Evolutionary conservation across 2,888 invertebrate genomes (phyloP), one percentile per base, ranked within the genome.

Genomic region (Pseudoips prasinana): DNA sequence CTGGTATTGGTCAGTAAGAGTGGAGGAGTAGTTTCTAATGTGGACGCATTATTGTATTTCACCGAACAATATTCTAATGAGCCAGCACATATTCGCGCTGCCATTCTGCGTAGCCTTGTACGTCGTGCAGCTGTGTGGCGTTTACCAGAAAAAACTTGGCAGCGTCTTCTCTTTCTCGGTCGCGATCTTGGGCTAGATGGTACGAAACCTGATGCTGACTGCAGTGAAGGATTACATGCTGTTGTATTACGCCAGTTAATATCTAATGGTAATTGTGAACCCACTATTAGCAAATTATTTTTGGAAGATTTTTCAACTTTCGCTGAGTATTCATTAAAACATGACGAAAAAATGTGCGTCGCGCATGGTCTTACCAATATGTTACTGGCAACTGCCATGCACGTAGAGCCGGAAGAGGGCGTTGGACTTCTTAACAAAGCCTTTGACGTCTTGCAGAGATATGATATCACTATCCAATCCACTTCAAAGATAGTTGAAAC

Each of bases 1-100:
- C 51, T 82, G 1, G 81, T 84, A 1, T 58, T 85, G 11, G 69
- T 84, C 0, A 83, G 82, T 40, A 85, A 84, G 39, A 76, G 61
- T 10, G 82, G 79, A 2, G 73, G 76, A 0, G 57, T 64, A 11
- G 44, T 41, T 3, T 66, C 67, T 1, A 56, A 64, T 23, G 47
- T 81, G 1, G 57, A 64, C 2, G 51, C 60, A 10, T 39, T 84
- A 9, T 34, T 83, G 23, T 52, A 63, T 20, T 46, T 83, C 0
- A 53, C 71, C 6, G 43, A 55, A 8, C 58, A 51, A 20, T 68
- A 77, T 29, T 42, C 28, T 7, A 82, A 84, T 23, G 84, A 84
- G 30, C 69, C 81, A 0, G 53, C 51, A 0, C 70, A 74, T 22
- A 46, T 75, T 1, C 67, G 81, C 7, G 80, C 81, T 2, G 57